Conservation (phyloP, 2,113 vertebrate species). For the Pangasianodon hypophthalmus region DNA sequence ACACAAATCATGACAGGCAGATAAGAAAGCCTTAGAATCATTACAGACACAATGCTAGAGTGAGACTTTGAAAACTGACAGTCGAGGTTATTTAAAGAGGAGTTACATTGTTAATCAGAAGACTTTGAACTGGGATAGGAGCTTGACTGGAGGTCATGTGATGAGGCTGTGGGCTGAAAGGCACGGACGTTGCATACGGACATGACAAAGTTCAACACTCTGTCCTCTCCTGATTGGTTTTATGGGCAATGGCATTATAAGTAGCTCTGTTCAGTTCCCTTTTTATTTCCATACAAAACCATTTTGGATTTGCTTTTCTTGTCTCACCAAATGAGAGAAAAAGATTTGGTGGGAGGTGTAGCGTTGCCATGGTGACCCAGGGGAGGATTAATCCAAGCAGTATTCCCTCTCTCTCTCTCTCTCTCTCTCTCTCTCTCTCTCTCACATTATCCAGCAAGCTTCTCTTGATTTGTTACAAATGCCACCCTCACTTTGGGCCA, state of each 20-base stretch:
- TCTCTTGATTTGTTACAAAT: conserved; percentile 44
- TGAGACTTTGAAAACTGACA: not conserved
- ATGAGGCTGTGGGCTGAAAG: not conserved
- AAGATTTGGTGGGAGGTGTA: conserved; percentile 52
- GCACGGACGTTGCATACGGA: not conserved
- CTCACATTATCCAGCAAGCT: conserved; percentile 31
- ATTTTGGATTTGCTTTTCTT: not conserved
- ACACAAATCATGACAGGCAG: not conserved
- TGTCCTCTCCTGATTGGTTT: not conserved
- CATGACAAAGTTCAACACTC: not conserved
- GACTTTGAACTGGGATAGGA: not conserved
- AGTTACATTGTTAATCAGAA: not conserved
- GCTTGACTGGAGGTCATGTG: not conserved
- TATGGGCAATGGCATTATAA: not conserved
- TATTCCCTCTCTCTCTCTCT: conserved; percentile 54
- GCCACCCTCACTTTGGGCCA: not conserved
- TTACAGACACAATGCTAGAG: not conserved
- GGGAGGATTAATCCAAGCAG: conserved; percentile 68
- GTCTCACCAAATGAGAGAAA: conserved; percentile 5
- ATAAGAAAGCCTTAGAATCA: not conserved
- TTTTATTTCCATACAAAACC: not conserved
- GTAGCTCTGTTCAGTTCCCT: not conserved
- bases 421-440: conserved; percentile 11
- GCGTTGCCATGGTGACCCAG: conserved; percentile 76
- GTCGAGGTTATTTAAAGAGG: not conserved